Base-by-base conservation (phyloP, 1,140 invertebrate genomes). In the Procambarus clarkii region DNA sequence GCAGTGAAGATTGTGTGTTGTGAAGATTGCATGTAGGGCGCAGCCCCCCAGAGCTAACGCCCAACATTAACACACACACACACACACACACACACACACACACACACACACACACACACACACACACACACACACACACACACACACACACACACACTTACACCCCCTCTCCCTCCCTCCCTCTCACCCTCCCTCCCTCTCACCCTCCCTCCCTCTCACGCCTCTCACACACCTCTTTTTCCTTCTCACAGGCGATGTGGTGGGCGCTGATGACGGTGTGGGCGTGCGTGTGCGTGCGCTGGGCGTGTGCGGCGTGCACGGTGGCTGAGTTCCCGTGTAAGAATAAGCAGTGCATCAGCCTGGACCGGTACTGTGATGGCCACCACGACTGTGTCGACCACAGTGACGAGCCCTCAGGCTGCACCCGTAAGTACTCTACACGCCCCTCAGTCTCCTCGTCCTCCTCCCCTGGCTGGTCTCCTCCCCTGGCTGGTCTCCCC, bases 361-460 rank as follows among this genome's bases (percentile, higher is more conserved):
- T 92, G 48, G 88, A 92, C 86, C 71, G 88, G 2, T 93, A 93
- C 91, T 93, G 93, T 82, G 89, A 93, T 69, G 93, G 93, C 2
- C 74, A 86, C 3, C 77, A 85, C 15, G 90, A 93, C 84, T 93
- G 93, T 74, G 84, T 84, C 18, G 93, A 93, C 71, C 86, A 91
- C 5, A 93, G 92, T 24, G 93, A 93, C 77, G 93, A 93, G 34
- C 86, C 92, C 3, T 80, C 91, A 11, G 92, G 89, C 45, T 93
- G 93, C 64, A 91, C 92, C 1, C 92, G 69, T 74, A n/a, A 74
- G 69, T 74, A 44, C 60, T 69, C 78, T 48, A n/a, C n/a, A n/a
- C n/a, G n/a, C n/a, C n/a, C n/a, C n/a, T n/a, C n/a, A n/a, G n/a
- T n/a, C n/a, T n/a, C n/a, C n/a, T n/a, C n/a, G n/a, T n/a, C n/a